Evolutionary conservation across 2,797 vertebrate genomes (phyloP), one percentile per base, ranked within the genome.

Genomic region (Halcyon badia): DNA sequence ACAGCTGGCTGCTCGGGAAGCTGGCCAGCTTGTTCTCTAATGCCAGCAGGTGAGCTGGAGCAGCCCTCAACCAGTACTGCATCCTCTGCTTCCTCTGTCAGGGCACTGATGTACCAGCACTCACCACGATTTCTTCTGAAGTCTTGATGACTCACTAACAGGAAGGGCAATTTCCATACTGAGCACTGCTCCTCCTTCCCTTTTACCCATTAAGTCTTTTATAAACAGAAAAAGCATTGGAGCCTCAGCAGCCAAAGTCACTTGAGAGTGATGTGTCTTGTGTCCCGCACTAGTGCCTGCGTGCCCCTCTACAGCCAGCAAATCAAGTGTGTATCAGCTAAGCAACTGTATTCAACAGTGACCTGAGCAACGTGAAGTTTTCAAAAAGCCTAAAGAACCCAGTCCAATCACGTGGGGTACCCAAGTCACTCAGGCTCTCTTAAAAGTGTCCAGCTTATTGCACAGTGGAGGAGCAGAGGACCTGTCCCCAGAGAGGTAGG

Each of bases 1-100:
- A 91, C 70, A 78, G 78, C 79, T n/a, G 91, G 77, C 52, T 92
- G 77, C 70, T 64, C 21, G 61, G 89, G 77, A 66, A 81, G 57
- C 3, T 0, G 0, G 35, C 54, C 91, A 90, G 0, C 39, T 35
- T 57, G 61, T 61, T 71, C 61, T 48, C 65, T 51, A 60, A 10
- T 33, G 77, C 77, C 84, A 80, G 54, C 30, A 39, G 49, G 22
- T 60, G 37, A 76, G 58, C 75, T 92, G 68, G 3, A 61, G 81
- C 84, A 84, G 37, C 57, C 73, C 79, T 37, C 52, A 69, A 33
- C 25, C 16, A 41, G 58, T 26, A 8, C 22, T 89, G 58, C 54
- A 49, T 85, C 82, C 91, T 54, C 75, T 72, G 44, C 46, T 93
- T 49, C 44, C 35, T 75, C 70, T 72, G 54, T 18, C 37, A 33